phyloP scores from a whole-genome alignment of 2,888 invertebrate genomes.

The Ophraella communa region DNA sequence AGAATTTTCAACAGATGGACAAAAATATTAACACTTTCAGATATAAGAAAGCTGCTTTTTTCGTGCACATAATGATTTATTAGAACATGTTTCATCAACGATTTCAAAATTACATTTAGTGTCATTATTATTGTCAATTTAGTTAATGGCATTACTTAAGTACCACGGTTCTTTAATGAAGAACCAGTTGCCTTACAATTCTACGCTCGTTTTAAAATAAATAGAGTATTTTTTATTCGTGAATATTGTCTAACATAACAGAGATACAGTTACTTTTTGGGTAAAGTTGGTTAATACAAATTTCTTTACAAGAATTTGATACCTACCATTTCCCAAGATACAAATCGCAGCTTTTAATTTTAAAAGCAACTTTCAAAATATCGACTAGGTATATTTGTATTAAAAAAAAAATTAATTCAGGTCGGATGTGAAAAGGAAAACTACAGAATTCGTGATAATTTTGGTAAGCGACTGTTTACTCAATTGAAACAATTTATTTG shows the following conservation, averaged over 20 bases:
- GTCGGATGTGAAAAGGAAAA: background rate
- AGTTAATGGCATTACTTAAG: conserved; percentile 41
- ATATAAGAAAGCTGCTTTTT: conserved; percentile 33
- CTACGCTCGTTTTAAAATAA: conserved; percentile 28
- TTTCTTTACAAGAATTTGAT: background rate
- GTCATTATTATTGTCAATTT: conserved; percentile 41
- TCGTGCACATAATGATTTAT: conserved; percentile 34
- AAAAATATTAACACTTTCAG: conserved; percentile 35
- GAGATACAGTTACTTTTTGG: background rate
- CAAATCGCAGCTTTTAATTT: background rate
- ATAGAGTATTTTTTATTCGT: conserved; percentile 19
- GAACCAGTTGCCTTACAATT: conserved; percentile 34
- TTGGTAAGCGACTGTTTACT: conserved; percentile 19
- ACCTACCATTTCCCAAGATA: background rate
- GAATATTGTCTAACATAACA: background rate
- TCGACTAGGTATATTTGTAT: background rate
- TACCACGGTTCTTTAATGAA: conserved; percentile 35
- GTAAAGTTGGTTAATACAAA: background rate
- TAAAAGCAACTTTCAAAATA: background rate
- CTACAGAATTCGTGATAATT: conserved; percentile 13
- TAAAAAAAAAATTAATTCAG: background rate
- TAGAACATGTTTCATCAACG: conserved; percentile 39
- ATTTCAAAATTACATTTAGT: conserved; percentile 39
- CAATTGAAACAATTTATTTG: conserved; percentile 33
- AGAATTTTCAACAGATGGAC: conserved; percentile 40